Base-by-base conservation (phyloP, 2,888 invertebrate species). In the Athripsodes cinereus region DNA sequence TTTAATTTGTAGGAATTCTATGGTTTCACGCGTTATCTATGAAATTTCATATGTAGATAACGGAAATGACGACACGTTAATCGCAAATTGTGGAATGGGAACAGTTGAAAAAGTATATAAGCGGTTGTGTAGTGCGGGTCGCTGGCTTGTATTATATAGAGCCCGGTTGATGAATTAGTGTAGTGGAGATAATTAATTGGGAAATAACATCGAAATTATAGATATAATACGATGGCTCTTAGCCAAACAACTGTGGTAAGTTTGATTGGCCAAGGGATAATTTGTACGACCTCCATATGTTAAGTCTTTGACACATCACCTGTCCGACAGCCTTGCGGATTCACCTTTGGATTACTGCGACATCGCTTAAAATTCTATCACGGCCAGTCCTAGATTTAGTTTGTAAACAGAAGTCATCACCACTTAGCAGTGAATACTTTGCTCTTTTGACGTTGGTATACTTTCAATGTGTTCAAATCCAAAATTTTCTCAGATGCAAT, bases 231-330 rank as follows among this genome's bases (percentile, higher is more conserved):
- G 44, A 85, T 86, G 86, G 84, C 86, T 72, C 81, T 84, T 74
- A 86, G 86, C 81, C 87, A 87, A 74, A 76, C 82, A 67, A 81
- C 85, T 69, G 87, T 87, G 76, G 77, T 81, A 70, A 81, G 80
- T 78, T 69, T 56, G 47, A 20, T 21, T 22, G 19, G 22, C 20
- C 20, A n/a, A n/a, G 26, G 46, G 22, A 47, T 31, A 46, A 34
- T 20, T 16, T n/a, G n/a, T 16, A 5, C 34, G 26, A 53, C 31
- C 44, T 26, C 56, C 53, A 52, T 51, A 54, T 57, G 54, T 54
- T 56, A 54, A 44, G 13, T 35, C 49, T 51, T n/a, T 60, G 62
- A 64, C 63, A 63, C 63, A 60, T 63, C 63, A 63, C 60, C 56
- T 40, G 3, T 40, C 31, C 58, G 55, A 61, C 52, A 59, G 58